Base-by-base conservation (phyloP, 2,888 invertebrate species). In the Caenorhabditis imperialis region DNA sequence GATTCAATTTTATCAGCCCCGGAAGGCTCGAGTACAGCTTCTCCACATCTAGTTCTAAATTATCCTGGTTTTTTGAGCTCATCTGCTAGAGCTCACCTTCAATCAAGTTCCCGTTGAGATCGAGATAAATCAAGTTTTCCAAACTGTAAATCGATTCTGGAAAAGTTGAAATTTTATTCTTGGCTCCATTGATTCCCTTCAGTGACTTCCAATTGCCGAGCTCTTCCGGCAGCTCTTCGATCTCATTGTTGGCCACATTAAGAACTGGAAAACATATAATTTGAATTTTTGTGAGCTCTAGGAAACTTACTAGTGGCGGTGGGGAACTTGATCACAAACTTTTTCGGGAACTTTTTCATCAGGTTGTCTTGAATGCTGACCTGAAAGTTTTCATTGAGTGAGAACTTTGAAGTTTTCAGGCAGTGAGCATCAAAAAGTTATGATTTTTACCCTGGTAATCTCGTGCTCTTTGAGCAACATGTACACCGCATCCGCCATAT, bases 401-500 rank as follows among this genome's bases (percentile, higher is more conserved):
- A 30, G 30, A 30, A 14, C 8, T n/a, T 40, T 14, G 14, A 6
- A 40, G 40, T 10, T 16, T 14, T 18, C 6, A 5, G n/a, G n/a
- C n/a, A n/a, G n/a, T n/a, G n/a, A n/a, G n/a, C n/a, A n/a, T n/a
- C n/a, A n/a, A n/a, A n/a, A n/a, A n/a, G 18, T 16, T 16, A 20
- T 35, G 6, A 4, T 38, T 16, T 14, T 10, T 8, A 77, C 77
- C 44, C 62, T 63, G 2, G 54, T 65, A 16, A 77, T 77, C 67
- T 80, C 67, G 73, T 72, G 53, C 35, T 76, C 83, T 55, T 84
- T 84, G 2, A 85, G 54, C 7, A 86, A 78, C 48, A 86, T 67
- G 54, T 86, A 86, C 23, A 86, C 78, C 0, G 86, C 86, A 47
- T 86, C 85, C 22, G 86, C 84, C 35, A 86, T 75, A 69, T 80